A percentile compares a stretch with the other conserved stretches of the same genome.
These are phyloP conservation scores for Ptilorrhoa leucosticta DNA, from an alignment of 2,113 vertebrate species.

Conservation along the genomic window DNA sequence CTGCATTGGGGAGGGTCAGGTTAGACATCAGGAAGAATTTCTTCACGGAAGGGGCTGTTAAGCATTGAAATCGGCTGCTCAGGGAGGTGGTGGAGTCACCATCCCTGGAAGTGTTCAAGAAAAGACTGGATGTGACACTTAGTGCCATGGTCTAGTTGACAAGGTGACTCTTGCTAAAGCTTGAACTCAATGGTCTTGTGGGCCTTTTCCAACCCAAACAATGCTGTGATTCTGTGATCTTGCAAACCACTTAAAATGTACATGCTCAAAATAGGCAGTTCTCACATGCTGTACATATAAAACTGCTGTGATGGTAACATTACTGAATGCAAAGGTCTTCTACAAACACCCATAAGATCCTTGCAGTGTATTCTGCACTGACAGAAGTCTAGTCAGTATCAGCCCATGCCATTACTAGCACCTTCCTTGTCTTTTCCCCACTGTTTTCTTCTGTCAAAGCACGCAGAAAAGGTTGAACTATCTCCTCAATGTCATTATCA, in stretches of 20 bases:
- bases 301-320: not conserved
- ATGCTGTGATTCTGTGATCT: not conserved
- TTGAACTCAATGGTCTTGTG: not conserved
- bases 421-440: not conserved
- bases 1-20: not conserved
- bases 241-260: not conserved
- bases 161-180: not conserved
- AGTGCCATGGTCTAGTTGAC: not conserved
- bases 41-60: not conserved
- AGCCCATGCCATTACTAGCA: not conserved
- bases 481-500: not conserved
- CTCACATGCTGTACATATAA: not conserved
- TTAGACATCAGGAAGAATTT: not conserved
- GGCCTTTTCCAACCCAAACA: not conserved
- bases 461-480: not conserved
- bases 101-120: not conserved
- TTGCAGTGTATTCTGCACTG: not conserved
- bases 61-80: not conserved
- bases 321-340: not conserved
- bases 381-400: not conserved
- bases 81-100: not conserved
- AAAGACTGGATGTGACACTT: not conserved
- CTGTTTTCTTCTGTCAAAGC: not conserved
- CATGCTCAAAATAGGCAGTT: not conserved
- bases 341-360: not conserved